Base-by-base conservation (phyloP, 2,888 invertebrate genomes). In the Nycteola revayana region DNA sequence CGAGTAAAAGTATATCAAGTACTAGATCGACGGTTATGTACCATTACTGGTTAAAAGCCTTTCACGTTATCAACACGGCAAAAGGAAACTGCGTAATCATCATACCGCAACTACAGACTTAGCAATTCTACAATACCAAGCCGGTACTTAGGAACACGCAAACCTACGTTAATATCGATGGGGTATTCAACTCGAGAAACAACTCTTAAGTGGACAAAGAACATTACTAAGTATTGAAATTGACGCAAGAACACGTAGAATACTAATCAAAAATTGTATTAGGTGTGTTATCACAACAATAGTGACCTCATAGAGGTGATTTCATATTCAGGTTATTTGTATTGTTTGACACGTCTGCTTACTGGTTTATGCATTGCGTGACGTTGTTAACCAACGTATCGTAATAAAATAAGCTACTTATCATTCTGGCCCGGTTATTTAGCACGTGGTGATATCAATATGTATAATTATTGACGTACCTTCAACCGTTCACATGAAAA, bases 381-480 rank as follows among this genome's bases (percentile, higher is more conserved):
- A 59, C 53, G 43, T 54, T 49, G 53, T 46, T 54, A 54, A 57
- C 55, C 45, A 49, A 49, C 32, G 44, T 58, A 60, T 48, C 49
- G 52, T 46, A 45, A 42, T 41, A 36, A 42, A 35, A 28, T 23
- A 44, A 38, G 31, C 45, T 48, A 41, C 44, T 67, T 60, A 49
- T 42, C 24, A 61, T 60, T 57, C 48, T 39, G 36, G 35, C 24
- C 32, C 7, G 40, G 42, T 49, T 44, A 36, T 44, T 17, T 33
- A 30, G 48, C 49, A 52, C 47, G 54, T 64, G 46, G 41, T 52
- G 52, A 49, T 60, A 68, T 62, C 61, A 59, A 56, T 66, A 68
- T 62, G 60, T 55, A 65, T 61, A 43, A 42, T 46, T 42, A 14
- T 5, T 3, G 32, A 56, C 42, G 41, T 49, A 41, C 27, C 28